A percentile compares a stretch with the other conserved stretches of the same genome.
phyloP scores from a whole-genome alignment of 37 sponge, comb jelly and placozoan species.

The Oscarella lobularis region DNA sequence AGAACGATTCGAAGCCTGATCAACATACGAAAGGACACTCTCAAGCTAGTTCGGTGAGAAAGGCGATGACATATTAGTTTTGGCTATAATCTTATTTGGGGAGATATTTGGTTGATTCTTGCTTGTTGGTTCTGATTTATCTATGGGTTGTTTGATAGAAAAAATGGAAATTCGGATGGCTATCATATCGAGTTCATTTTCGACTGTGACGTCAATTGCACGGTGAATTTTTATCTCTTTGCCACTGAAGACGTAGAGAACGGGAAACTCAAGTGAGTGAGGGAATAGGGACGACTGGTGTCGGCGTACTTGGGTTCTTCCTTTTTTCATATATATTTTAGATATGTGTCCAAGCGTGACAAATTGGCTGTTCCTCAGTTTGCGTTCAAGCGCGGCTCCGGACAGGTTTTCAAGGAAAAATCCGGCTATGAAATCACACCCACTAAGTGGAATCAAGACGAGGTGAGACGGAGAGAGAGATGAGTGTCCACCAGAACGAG shows the following conservation, averaged over 20 bases:
- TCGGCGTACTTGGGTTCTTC: too few relatives aligned
- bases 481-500: too few relatives aligned
- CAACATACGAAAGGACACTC: slow-evolving; percentile 60
- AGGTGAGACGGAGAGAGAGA: too few relatives aligned
- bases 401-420: slow-evolving; percentile 17
- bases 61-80: neutral
- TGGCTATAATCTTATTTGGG: too few relatives aligned
- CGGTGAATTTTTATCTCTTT: slow-evolving; percentile 12
- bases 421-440: too few relatives aligned
- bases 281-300: too few relatives aligned
- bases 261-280: slow-evolving; percentile 9
- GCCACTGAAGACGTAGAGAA: slow-evolving; percentile 12
- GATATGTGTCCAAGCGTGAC: too few relatives aligned
- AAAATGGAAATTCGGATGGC: slow-evolving; percentile 8
- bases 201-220: slow-evolving; percentile 62
- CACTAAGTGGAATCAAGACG: too few relatives aligned
- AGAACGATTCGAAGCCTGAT: slow-evolving; percentile 42
- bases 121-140: too few relatives aligned
- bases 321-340: too few relatives aligned
- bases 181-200: slow-evolving; percentile 58
- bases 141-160: neutral
- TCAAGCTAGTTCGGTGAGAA: slow-evolving; percentile 48
- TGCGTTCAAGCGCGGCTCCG: slow-evolving; percentile 11
- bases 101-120: too few relatives aligned
- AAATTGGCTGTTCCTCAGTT: too few relatives aligned